Conservation (phyloP, 2,113 vertebrate species). For the Campylomormyrus numenius region DNA sequence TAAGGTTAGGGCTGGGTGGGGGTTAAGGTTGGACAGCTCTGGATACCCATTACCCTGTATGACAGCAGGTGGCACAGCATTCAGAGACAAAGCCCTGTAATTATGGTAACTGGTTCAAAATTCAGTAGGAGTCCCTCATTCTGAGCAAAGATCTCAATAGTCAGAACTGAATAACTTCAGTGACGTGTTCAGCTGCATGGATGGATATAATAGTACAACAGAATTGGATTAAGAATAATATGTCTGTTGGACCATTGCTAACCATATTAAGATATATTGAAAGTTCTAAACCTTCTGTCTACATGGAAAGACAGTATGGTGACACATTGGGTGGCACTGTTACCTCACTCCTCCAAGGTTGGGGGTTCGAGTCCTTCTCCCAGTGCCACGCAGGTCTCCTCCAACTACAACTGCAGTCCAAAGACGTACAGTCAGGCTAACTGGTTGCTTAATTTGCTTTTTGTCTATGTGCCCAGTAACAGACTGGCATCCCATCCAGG, state of each 20-base stretch:
- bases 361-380: neutral
- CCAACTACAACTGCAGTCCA: neutral
- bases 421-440: neutral
- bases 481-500: neutral
- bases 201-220: neutral
- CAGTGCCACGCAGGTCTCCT: neutral
- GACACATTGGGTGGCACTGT: neutral
- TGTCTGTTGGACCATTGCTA: neutral
- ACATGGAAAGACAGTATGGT: neutral
- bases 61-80: neutral
- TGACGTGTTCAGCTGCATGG: neutral
- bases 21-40: neutral
- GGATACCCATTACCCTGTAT: neutral
- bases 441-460: neutral
- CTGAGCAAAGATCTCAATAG: neutral
- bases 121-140: neutral
- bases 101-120: neutral
- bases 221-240: neutral
- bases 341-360: neutral
- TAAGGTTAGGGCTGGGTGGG: too few relatives aligned
- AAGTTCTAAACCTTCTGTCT: neutral
- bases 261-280: neutral
- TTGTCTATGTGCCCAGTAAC: neutral
- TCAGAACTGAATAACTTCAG: neutral
- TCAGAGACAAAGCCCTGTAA: neutral